Conservation (phyloP, 2,888 invertebrate genomes). For the Andrena praecox region DNA sequence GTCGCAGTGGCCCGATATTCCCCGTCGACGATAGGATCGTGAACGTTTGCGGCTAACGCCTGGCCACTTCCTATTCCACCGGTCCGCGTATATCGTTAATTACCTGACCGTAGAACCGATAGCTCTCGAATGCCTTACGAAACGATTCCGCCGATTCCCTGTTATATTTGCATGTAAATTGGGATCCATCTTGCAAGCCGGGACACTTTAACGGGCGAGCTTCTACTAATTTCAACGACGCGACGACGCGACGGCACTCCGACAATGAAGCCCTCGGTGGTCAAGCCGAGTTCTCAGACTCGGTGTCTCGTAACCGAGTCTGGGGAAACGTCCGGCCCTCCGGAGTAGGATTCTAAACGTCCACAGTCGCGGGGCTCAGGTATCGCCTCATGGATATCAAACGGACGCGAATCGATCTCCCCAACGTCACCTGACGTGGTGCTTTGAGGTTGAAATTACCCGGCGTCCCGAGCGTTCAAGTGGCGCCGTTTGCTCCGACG, state of each 20-base stretch:
- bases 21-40: slow-evolving; percentile 53
- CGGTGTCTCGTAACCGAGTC: not conserved
- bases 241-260: not conserved
- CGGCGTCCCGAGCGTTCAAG: slow-evolving; percentile 42
- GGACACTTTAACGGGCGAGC: not conserved
- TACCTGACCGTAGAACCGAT: slow-evolving; percentile 15
- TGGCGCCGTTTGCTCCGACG: slow-evolving; percentile 34
- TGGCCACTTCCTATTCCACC: slow-evolving; percentile 43
- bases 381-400: slow-evolving; percentile 22
- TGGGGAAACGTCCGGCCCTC: not conserved
- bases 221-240: not conserved
- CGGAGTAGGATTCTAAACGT: not conserved
- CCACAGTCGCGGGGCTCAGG: not conserved
- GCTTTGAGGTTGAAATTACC: slow-evolving; percentile 56
- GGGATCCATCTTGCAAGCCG: not conserved
- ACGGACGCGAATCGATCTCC: slow-evolving; percentile 39
- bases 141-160: not conserved
- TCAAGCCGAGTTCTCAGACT: not conserved
- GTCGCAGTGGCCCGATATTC: slow-evolving; percentile 44
- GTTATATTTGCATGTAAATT: not conserved
- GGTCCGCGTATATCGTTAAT: slow-evolving; percentile 45
- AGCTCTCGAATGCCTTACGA: not conserved
- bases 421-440: slow-evolving; percentile 18
- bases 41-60: slow-evolving; percentile 52
- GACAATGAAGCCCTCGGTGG: not conserved